Conservation (phyloP, 1,140 invertebrate species). For the Lycorma delicatula region DNA sequence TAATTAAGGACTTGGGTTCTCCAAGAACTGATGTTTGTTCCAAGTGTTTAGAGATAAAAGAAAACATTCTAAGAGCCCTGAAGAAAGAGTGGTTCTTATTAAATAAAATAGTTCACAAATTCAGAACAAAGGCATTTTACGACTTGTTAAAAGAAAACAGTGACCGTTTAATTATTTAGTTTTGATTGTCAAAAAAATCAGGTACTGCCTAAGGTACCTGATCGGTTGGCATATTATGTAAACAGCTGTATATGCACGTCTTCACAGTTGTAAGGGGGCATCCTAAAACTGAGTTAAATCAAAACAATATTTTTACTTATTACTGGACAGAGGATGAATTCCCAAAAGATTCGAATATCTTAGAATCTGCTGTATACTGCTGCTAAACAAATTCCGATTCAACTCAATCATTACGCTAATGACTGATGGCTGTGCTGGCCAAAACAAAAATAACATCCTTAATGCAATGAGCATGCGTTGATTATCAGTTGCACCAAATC, state of each 20-base stretch:
- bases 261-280: constrained; percentile 29
- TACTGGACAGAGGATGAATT: constrained; percentile 27
- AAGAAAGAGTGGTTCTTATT: background rate
- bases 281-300: constrained; percentile 16
- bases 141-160: background rate
- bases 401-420: background rate
- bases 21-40: background rate
- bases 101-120: background rate
- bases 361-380: constrained; percentile 28
- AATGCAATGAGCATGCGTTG: constrained; percentile 23
- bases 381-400: constrained; percentile 3
- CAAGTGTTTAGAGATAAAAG: background rate
- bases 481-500: constrained; percentile 15
- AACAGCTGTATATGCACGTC: constrained; percentile 33
- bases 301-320: constrained; percentile 30
- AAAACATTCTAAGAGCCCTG: background rate
- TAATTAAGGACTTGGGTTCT: background rate
- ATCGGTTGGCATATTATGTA: background rate
- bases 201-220: background rate
- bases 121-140: background rate
- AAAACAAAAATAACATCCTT: constrained; percentile 16
- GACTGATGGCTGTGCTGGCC: constrained; percentile 8
- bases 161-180: background rate
- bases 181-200: background rate
- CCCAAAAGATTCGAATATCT: constrained; percentile 31